phyloP scores from a whole-genome alignment of 2,797 vertebrate species.

The Sebastes hopkinsi region DNA sequence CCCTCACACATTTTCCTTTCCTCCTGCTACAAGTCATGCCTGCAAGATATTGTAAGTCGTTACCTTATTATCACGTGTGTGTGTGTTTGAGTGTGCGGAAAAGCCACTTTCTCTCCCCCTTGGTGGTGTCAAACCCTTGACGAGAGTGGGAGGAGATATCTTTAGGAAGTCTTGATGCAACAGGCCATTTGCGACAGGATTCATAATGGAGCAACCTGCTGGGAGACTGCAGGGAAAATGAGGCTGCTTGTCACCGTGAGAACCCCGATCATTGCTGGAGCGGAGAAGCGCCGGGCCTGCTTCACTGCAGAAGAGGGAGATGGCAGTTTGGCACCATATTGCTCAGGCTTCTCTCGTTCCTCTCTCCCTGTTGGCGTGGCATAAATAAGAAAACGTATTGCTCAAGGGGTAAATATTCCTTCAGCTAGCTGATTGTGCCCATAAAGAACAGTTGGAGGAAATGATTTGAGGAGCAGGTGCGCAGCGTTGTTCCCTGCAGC shows the following conservation, averaged over 20 bases:
- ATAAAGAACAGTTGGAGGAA: conserved; percentile 20
- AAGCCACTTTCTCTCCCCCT: neutral
- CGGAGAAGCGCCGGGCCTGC: conserved; percentile 18
- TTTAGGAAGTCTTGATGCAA: conserved; percentile 2
- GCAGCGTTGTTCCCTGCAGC: conserved; percentile 16
- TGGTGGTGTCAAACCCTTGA: conserved; percentile 9
- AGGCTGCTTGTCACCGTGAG: conserved; percentile 34
- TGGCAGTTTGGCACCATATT: conserved; percentile 36
- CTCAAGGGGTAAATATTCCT: conserved; percentile 49
- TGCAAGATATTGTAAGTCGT: conserved; percentile 1
- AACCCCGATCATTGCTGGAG: conserved; percentile 13
- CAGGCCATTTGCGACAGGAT: conserved; percentile 53
- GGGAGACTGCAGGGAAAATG: conserved; percentile 37
- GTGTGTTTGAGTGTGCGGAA: neutral
- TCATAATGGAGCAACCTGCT: conserved; percentile 39
- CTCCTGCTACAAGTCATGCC: conserved; percentile 3
- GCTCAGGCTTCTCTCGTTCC: neutral
- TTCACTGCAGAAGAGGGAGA: conserved; percentile 2
- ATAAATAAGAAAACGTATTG: conserved; percentile 49
- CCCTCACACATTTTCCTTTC: neutral
- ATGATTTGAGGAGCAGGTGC: conserved; percentile 31
- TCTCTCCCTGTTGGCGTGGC: neutral
- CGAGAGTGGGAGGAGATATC: neutral
- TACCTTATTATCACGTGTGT: neutral
- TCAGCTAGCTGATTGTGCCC: conserved; percentile 19